Evolutionary conservation across 2,888 invertebrate species (phyloP), one percentile per base, ranked within the genome.

Genomic region (Adelphocoris suturalis): DNA sequence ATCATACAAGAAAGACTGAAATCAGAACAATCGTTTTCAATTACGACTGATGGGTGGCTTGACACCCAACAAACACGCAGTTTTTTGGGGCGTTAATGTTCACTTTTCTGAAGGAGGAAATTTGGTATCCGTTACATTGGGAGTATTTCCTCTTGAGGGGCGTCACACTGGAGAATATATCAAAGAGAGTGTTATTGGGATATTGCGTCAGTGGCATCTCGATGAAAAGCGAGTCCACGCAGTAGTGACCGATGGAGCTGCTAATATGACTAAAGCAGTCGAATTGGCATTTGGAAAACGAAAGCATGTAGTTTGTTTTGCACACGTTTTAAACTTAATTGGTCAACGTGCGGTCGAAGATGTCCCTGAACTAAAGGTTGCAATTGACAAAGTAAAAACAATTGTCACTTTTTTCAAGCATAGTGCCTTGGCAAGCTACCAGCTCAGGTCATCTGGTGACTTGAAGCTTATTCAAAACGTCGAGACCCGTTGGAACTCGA

Each of bases 301-400:
- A 19, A 75, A 12, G 13, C 75, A 28, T n/a, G n/a, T 75, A 3
- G n/a, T 12, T 19, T 75, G 7, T 75, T 75, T 75, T 13, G 75
- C 75, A 13, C 11, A 75, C 4, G 2, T 75, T 19, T 16, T 48
- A 11, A 48, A 48, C 13, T 48, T 48, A 13, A 89, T 91, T 91
- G 90, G 57, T 48, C 13, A 11, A 11, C 48, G 48, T 11, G 48
- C 48, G 13, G n/a, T 28, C 5, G 75, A 75, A 12, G 55, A 4
- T 9, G 13, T 55, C 3, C 55, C 13, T 3, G 55, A 55, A 13
- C 55, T 55, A 13, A 2, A 9, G 13, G 7, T 2, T 2, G 7
- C 13, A 9, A 55, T 55, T 9, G 55, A 55, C 13, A 55, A 55
- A 13, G 55, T 55, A 16, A 55, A 55, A 13, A 13, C 4, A 13